A percentile compares a stretch with the other conserved stretches of the same genome.
These are phyloP conservation scores for Cisticola juncidis DNA, from an alignment of 2,113 vertebrate species.

Conservation along the genomic window DNA sequence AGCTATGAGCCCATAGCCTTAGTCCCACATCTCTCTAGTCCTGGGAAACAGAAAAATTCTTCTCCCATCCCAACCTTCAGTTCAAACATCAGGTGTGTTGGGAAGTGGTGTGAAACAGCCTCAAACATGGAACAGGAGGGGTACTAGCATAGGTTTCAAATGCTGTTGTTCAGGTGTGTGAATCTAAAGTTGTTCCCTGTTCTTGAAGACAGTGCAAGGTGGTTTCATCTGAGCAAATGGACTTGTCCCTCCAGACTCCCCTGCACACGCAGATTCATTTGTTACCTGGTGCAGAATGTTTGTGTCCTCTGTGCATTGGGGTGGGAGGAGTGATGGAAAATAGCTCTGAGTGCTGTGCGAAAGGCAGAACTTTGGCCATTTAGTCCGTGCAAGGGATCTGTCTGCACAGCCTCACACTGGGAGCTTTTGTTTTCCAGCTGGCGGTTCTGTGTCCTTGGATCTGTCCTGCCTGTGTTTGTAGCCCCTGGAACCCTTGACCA, in stretches of 20 bases:
- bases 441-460: neutral
- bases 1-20: neutral
- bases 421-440: neutral
- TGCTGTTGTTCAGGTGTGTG: neutral
- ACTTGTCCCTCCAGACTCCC: neutral
- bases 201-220: neutral
- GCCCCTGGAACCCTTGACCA: neutral
- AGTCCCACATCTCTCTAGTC: neutral
- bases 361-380: neutral
- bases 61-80: neutral
- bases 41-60: neutral
- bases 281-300: neutral
- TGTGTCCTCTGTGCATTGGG: neutral
- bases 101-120: neutral
- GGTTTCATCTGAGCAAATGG: neutral
- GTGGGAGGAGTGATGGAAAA: neutral
- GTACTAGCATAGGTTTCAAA: neutral
- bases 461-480: neutral
- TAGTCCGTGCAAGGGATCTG: neutral
- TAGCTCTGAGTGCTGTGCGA: neutral
- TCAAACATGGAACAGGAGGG: neutral
- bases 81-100: neutral
- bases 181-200: neutral
- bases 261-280: fast-evolving
- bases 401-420: neutral